Percentiles rank a stretch among this genome's conserved stretches.
phyloP scores from a whole-genome alignment of 2,888 invertebrate species.

The Pachycephus smyrnensis region DNA sequence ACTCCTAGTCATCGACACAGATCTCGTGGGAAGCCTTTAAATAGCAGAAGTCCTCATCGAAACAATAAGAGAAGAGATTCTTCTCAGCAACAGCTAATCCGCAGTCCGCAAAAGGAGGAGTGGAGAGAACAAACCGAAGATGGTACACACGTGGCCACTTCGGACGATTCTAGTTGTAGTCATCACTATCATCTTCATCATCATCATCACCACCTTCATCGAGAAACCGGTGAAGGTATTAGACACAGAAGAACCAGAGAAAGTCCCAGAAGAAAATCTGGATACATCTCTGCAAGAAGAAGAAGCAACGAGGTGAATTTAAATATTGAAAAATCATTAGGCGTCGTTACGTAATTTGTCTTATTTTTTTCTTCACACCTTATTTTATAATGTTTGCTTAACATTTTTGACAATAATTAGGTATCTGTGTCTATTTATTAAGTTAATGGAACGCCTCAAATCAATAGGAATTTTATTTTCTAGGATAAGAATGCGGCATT shows the following conservation, averaged over 20 bases:
- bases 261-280: slow-evolving; percentile 75
- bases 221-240: slow-evolving; percentile 40
- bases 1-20: slow-evolving; percentile 55
- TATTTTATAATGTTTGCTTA: too few species aligned
- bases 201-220: slow-evolving; percentile 58
- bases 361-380: too few species aligned
- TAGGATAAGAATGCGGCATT: slow-evolving; percentile 76
- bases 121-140: slow-evolving; percentile 70
- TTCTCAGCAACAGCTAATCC: slow-evolving; percentile 56
- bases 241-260: slow-evolving; percentile 70
- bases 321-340: neutral
- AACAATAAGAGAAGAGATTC: slow-evolving; percentile 53
- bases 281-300: slow-evolving; percentile 69
- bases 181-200: slow-evolving; percentile 61
- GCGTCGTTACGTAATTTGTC: too few species aligned
- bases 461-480: slow-evolving; percentile 26
- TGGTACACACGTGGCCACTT: slow-evolving; percentile 71
- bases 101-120: slow-evolving; percentile 68
- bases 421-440: too few species aligned
- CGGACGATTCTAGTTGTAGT: slow-evolving; percentile 72
- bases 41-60: slow-evolving; percentile 45
- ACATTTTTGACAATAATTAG: neutral
- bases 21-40: slow-evolving; percentile 38
- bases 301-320: slow-evolving; percentile 60
- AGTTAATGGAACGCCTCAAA: too few species aligned